phyloP scores from a whole-genome alignment of 1,140 invertebrate genomes.

The Meteorus sp. region DNA sequence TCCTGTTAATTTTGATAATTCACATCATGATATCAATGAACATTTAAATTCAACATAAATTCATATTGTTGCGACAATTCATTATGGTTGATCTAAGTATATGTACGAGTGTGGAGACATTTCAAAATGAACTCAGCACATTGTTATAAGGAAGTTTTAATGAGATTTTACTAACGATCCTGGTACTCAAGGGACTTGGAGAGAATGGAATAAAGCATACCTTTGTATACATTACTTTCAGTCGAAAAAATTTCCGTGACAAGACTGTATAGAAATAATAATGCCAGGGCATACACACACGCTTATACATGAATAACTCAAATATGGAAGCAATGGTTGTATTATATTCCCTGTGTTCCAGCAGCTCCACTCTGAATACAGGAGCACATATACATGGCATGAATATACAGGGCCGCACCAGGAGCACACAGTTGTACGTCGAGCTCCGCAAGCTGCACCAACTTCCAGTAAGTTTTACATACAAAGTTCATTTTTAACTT shows the following conservation, averaged over 20 bases:
- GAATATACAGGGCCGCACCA: conserved; percentile 75
- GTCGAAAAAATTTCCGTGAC: conserved; percentile 3
- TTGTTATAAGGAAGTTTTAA: background rate
- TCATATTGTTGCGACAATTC: no score
- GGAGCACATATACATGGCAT: conserved; percentile 92
- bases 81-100: background rate
- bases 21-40: background rate
- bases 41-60: background rate
- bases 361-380: conserved; percentile 87
- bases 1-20: background rate
- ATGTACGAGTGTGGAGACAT: background rate
- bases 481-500: conserved; percentile 31
- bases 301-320: no score
- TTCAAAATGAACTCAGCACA: background rate
- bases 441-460: conserved; percentile 63
- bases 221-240: background rate
- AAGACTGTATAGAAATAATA: background rate
- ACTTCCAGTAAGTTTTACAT: conserved; percentile 58
- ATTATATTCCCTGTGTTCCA: conserved; percentile 54
- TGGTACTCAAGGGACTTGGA: no score
- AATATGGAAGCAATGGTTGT: conserved; percentile 14
- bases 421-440: conserved; percentile 66
- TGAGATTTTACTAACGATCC: background rate
- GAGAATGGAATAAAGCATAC: background rate
- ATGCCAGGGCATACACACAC: background rate